Percentiles rank a stretch among this genome's conserved stretches.
These are phyloP conservation scores for Monomorium pharaonis DNA, from an alignment of 1,140 invertebrate genomes.

Conservation along the genomic window DNA sequence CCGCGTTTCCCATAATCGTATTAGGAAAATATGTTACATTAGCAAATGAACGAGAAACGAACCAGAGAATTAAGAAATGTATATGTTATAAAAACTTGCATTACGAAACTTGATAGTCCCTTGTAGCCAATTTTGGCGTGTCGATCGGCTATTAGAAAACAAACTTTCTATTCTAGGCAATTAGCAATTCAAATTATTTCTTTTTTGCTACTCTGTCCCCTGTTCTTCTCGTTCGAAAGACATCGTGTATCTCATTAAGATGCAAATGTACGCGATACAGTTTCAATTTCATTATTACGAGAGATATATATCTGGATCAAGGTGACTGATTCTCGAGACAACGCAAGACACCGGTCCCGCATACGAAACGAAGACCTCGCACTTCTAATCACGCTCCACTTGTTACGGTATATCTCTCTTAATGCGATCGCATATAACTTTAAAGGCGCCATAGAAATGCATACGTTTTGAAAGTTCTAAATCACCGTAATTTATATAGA, in stretches of 20 bases:
- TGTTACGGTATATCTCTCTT: constrained; percentile 10
- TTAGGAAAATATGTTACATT: background rate
- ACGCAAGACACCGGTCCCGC: background rate
- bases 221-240: background rate
- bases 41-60: background rate
- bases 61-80: background rate
- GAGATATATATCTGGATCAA: constrained; percentile 5
- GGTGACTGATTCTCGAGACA: background rate
- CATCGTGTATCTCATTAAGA: background rate
- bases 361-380: background rate
- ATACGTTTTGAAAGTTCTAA: constrained; percentile 12
- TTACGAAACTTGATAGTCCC: background rate
- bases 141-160: background rate
- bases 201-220: background rate
- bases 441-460: background rate
- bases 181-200: background rate
- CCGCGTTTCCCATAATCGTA: background rate
- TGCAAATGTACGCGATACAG: background rate
- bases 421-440: background rate
- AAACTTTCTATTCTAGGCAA: background rate
- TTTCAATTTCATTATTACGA: background rate
- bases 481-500: background rate
- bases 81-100: no score
- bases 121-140: background rate
- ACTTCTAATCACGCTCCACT: constrained; percentile 14